Conservation (phyloP, 2,888 invertebrate genomes). For the Tanypteryx hageni region DNA sequence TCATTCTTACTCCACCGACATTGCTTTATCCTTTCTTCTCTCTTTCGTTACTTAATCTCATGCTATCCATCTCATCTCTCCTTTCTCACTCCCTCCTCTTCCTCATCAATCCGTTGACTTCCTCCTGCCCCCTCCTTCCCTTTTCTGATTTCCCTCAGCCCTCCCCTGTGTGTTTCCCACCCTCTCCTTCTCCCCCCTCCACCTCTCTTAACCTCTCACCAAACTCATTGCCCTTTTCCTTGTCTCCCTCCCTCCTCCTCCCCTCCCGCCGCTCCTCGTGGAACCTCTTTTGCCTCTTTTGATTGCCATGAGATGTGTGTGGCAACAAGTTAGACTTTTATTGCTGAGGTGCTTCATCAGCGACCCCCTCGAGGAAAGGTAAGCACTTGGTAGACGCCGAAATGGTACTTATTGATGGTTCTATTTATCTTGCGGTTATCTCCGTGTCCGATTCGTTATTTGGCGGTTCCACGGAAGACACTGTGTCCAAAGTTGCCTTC, state of each 20-base stretch:
- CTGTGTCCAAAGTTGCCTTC: background rate
- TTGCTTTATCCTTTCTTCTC: background rate
- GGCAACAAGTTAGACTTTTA: conserved; percentile 39
- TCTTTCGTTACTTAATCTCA: background rate
- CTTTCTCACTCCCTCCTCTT: background rate
- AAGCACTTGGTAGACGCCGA: background rate
- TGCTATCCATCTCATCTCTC: conserved; percentile 7
- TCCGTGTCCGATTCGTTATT: background rate
- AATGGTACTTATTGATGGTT: conserved; percentile 4
- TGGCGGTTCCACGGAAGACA: background rate
- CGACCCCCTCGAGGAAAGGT: background rate
- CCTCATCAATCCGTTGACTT: background rate
- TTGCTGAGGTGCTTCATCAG: conserved; percentile 33
- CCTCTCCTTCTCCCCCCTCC: background rate
- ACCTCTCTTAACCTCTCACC: background rate
- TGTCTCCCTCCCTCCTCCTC: background rate
- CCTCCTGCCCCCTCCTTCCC: background rate
- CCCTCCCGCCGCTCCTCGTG: background rate
- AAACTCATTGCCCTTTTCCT: conserved; percentile 25
- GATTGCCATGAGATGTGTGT: conserved; percentile 43
- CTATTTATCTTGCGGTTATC: conserved; percentile 21
- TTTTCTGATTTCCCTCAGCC: background rate
- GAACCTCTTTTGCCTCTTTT: background rate
- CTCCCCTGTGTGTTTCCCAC: background rate
- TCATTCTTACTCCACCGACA: background rate